Evolutionary conservation across 1,140 invertebrate species (phyloP).

Genomic region (Chelonus insularis): DNA sequence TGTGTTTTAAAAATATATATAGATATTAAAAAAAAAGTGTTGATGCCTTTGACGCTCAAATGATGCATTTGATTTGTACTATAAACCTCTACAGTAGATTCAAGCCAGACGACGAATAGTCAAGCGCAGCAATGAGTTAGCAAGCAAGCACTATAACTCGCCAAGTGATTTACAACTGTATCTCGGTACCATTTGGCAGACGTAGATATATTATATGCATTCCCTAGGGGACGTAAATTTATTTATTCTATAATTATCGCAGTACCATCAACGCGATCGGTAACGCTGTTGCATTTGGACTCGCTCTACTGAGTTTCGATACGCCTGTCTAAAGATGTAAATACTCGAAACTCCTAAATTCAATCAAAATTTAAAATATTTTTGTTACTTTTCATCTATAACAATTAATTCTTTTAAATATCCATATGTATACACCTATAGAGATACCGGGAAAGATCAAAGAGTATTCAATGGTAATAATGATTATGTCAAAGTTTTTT

Average conservation of each 20-base stretch:
- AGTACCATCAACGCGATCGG: conserved; percentile 13
- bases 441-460: conserved; percentile 52
- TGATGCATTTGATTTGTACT: background rate
- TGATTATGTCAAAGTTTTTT: too few relatives aligned
- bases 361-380: background rate
- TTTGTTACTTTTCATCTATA: background rate
- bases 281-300: background rate
- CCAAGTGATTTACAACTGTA: conserved; percentile 59
- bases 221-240: conserved; percentile 57
- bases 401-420: too few relatives aligned
- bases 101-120: conserved; percentile 16
- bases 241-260: conserved; percentile 61
- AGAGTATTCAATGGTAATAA: conserved; percentile 31
- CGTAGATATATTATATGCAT: conserved; percentile 61
- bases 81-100: conserved; percentile 4
- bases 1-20: too few relatives aligned
- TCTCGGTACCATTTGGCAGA: conserved; percentile 62
- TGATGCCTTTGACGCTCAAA: too few relatives aligned
- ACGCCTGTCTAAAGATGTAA: background rate
- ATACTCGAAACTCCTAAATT: background rate
- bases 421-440: too few relatives aligned
- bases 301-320: background rate
- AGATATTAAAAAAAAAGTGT: too few relatives aligned
- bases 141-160: conserved; percentile 59
- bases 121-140: conserved; percentile 54